phyloP scores from a whole-genome alignment of 2,113 vertebrate species.

The Reinhardtius hippoglossoides region DNA sequence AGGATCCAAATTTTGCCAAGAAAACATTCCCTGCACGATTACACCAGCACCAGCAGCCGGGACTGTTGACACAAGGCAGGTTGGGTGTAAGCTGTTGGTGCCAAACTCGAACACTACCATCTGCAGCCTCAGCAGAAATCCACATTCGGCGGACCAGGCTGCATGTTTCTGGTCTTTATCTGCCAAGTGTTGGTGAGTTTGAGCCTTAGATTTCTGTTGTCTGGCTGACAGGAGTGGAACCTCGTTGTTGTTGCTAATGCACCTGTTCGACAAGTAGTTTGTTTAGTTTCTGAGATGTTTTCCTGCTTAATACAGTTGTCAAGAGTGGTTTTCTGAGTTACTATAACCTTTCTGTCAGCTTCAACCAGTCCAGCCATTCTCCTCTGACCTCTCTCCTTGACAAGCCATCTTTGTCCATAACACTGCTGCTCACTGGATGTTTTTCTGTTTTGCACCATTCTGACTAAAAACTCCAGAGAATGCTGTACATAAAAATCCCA shows the following conservation, averaged over 20 bases:
- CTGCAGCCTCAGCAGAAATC: not conserved
- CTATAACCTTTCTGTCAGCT: not conserved
- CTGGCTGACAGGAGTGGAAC: not conserved
- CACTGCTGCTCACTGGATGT: no score
- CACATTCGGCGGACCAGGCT: not conserved
- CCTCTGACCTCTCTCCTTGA: not conserved
- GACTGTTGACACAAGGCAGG: not conserved
- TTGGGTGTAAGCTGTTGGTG: not conserved
- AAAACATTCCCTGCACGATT: no score
- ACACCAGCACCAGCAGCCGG: not conserved
- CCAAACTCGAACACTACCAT: not conserved
- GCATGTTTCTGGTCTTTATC: not conserved
- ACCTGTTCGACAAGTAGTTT: not conserved
- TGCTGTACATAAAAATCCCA: not conserved
- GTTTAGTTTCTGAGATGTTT: not conserved
- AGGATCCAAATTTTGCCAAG: no score
- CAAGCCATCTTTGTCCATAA: not conserved
- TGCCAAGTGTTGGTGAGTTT: not conserved
- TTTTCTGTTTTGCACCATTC: no score
- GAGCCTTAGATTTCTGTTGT: not conserved
- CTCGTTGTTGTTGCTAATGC: not conserved
- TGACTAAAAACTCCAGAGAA: no score
- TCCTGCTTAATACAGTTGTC: not conserved
- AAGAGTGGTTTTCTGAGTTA: not conserved
- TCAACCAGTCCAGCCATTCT: not conserved